phyloP scores from a whole-genome alignment of 2,113 vertebrate genomes.

The Aix galericulata region DNA sequence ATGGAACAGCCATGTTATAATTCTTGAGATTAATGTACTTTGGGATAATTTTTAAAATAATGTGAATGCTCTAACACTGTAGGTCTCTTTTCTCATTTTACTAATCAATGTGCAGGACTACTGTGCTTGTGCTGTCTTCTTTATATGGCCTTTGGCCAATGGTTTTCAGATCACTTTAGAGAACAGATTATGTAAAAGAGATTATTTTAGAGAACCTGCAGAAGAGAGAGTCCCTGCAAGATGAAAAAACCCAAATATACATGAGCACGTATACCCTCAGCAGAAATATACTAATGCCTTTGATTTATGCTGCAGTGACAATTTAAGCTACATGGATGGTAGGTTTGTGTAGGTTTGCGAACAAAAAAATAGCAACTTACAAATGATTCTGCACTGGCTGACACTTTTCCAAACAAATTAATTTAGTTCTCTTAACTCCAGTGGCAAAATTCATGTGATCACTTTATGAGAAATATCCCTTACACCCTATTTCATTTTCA shows the following conservation, averaged over 20 bases:
- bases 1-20: neutral
- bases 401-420: neutral
- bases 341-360: neutral
- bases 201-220: neutral
- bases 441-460: neutral
- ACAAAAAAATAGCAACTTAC: neutral
- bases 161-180: neutral
- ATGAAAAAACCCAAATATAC: neutral
- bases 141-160: neutral
- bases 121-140: neutral
- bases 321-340: neutral
- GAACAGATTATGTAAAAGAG: neutral
- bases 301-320: neutral
- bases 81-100: neutral
- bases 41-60: neutral
- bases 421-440: neutral
- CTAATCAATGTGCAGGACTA: neutral
- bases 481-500: neutral
- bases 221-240: neutral
- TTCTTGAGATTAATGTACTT: neutral
- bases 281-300: neutral
- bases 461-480: neutral
- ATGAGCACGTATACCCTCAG: neutral
- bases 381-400: neutral
- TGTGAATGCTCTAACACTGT: neutral